Evolutionary conservation across 2,888 invertebrate genomes (phyloP), one percentile per base, ranked within the genome.

Genomic region (Drosophila picticornis): DNA sequence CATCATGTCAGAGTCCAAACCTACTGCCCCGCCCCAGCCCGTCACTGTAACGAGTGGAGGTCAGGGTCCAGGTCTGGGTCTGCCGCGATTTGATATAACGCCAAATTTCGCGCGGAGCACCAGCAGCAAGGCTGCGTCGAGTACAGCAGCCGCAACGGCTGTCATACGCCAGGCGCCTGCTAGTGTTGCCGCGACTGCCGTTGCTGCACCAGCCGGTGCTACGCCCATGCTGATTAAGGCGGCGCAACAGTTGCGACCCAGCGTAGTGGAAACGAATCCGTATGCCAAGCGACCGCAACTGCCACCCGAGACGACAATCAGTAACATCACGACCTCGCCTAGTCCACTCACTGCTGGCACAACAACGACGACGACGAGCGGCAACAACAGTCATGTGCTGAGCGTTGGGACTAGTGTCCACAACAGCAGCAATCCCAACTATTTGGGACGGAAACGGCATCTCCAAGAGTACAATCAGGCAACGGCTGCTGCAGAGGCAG

Each of bases 11-110:
- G 65, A 57, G 16, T 9, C 25, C 5, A 60, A n/a, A 13, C 2
- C 32, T 7, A n/a, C 16, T 25, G 10, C 27, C 9, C n/a, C 6
- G n/a, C 1, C 6, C 0, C 27, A 16, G 2, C 4, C 48, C 3
- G 19, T 11, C 5, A 67, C 60, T 1, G 46, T 40, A 9, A 22
- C 52, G 13, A 43, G 27, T 13, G 4, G 29, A 6, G 65, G 79
- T 2, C 7, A 74, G 16, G 94, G 94, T 2, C 9, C 72, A 16
- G 94, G 94, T 4, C 10, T 77, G 16, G 94, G 94, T 59, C 95
- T 96, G 29, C 96, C 96, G 13, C 96, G 96, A 93, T 96, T 97
- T 16, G 96, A 97, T 91, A 97, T 97, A 90, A 95, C 95, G 43
- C 97, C 97, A 1, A 96, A 97, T 91, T 97, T 97, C 73, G 91